Conservation (phyloP, 2,888 invertebrate species). For the Pasiphila rectangulata region DNA sequence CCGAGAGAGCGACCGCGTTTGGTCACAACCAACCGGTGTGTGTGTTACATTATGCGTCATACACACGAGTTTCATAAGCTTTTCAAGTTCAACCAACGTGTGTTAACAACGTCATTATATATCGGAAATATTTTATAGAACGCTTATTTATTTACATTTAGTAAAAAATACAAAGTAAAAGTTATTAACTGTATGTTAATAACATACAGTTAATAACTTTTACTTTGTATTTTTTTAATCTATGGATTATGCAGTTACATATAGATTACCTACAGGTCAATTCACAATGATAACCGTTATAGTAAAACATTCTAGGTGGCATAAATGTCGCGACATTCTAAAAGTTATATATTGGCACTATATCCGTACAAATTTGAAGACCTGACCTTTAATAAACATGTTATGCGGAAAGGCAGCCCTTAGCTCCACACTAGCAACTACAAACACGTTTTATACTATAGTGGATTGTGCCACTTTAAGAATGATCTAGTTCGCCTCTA, state of each 20-base stretch:
- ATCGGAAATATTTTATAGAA: slow-evolving; percentile 21
- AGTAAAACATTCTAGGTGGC: too few species aligned
- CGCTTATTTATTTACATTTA: too few species aligned
- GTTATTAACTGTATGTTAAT: too few species aligned
- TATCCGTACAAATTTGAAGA: slow-evolving; percentile 22
- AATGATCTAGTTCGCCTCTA: slow-evolving; percentile 46
- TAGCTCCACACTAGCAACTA: slow-evolving; percentile 23
- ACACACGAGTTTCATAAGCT: slow-evolving; percentile 40
- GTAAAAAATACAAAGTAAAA: too few species aligned
- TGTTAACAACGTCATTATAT: slow-evolving; percentile 24
- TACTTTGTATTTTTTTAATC: too few species aligned
- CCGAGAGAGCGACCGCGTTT: slow-evolving; percentile 49
- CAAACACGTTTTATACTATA: slow-evolving; percentile 27
- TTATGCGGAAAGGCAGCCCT: slow-evolving; percentile 35
- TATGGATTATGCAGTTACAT: too few species aligned
- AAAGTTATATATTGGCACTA: too few species aligned
- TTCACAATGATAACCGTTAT: too few species aligned
- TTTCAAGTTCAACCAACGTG: slow-evolving; percentile 38
- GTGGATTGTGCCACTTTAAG: slow-evolving; percentile 36
- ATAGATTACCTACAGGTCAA: too few species aligned
- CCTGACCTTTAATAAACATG: slow-evolving; percentile 30
- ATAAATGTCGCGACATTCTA: too few species aligned
- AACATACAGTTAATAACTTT: too few species aligned
- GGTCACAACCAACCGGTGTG: slow-evolving; percentile 37
- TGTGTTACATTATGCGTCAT: slow-evolving; percentile 38